Percentiles rank a stretch among this genome's conserved stretches.
Evolutionary conservation across 53 echinoderm and acorn worm genomes (phyloP).

Genomic region (Patiria pectinifera): DNA sequence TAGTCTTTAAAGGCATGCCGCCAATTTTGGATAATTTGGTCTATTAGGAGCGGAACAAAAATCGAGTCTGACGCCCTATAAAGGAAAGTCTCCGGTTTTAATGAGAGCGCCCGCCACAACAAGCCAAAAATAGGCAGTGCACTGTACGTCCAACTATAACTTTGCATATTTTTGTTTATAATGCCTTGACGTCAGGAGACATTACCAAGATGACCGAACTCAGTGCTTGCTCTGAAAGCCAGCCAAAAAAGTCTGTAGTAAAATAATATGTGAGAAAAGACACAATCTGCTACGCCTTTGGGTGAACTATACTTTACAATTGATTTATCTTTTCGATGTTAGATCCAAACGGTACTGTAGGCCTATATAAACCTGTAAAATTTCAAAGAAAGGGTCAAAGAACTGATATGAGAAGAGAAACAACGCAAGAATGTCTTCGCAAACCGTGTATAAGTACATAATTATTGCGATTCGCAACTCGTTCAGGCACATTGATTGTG

Average conservation of each 20-base stretch:
- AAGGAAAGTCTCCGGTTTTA: not conserved
- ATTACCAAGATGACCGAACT: not conserved
- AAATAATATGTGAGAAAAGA: not conserved
- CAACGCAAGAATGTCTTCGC: too few species aligned
- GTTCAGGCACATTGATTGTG: too few species aligned
- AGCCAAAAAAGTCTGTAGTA: not conserved
- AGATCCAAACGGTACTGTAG: not conserved
- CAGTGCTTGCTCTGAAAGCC: not conserved
- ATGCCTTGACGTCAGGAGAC: not conserved
- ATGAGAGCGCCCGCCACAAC: not conserved
- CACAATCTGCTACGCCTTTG: not conserved
- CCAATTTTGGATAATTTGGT: not conserved
- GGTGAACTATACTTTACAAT: not conserved
- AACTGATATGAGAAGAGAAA: too few species aligned
- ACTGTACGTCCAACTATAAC: not conserved
- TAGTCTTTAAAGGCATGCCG: not conserved
- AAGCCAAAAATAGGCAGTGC: not conserved
- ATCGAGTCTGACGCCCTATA: not conserved
- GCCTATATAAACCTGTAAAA: too few species aligned
- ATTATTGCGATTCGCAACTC: too few species aligned
- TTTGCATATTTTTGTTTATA: not conserved
- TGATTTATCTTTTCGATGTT: not conserved
- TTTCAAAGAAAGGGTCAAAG: too few species aligned
- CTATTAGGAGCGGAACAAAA: not conserved
- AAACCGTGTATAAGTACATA: too few species aligned